Evolutionary conservation across 1,140 invertebrate genomes (phyloP), one percentile per base, ranked within the genome.

Genomic region (Drosophila oshimai): DNA sequence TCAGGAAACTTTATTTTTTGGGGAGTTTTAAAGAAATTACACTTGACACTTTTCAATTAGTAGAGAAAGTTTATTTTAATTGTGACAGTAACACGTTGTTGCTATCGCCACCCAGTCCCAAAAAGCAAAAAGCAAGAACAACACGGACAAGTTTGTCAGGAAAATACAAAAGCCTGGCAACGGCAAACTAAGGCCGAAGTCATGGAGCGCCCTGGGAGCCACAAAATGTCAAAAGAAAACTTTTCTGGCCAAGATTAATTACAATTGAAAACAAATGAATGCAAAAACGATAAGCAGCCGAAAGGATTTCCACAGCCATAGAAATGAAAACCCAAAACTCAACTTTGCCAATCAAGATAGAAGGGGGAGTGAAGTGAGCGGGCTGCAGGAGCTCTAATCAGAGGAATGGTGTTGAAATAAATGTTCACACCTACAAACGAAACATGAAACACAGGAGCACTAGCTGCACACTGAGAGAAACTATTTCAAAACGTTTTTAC

Each of bases 231-330:
- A 87, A 74, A 81, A 81, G 81, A 68, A 86, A 86, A 88, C 62
- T 87, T 87, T 87, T 60, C 64, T 71, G 68, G 67, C 68, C 68
- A 72, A 87, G 81, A 87, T 87, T 87, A 87, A 87, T 87, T 87
- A 87, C 81, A 87, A 87, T 87, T 87, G 81, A 87, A 87, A 87
- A 87, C 81, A 87, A 87, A 87, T 87, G 81, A 87, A 87, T 87
- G 81, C 83, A 87, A 87, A 87, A 87, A 81, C 81, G 81, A 87
- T 87, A 87, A 87, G 81, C 83, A 81, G 81, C 75, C 81, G 44
- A 86, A 86, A 86, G 77, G 77, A 81, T 81, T 81, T 46, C 47
- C 50, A 75, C 42, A 65, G 57, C 37, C 49, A 65, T 67, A 60
- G 44, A 61, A 62, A 60, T 60, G 58, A 62, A 62, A 64, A 36